Evolutionary conservation across 1,140 invertebrate species (phyloP), one percentile per base, ranked within the genome.

Genomic region (Limonius californicus): DNA sequence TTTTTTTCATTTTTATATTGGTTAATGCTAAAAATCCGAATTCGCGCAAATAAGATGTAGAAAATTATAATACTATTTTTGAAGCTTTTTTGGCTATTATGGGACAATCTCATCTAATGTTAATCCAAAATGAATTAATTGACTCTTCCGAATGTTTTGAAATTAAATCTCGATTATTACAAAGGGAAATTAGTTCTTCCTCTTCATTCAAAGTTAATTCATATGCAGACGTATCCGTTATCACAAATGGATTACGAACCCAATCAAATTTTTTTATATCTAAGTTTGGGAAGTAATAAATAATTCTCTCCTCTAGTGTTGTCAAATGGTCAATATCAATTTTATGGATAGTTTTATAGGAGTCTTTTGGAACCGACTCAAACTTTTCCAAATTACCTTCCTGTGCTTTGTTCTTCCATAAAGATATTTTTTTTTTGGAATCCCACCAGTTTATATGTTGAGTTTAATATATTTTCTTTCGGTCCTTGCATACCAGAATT

Each of bases 31-130:
- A 73, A 73, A 73, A 72, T 67, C 67, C 65, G 42, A 70, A 68
- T 68, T 72, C 67, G 39, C 65, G 69, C 45, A 73, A 72, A 66
- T 70, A 71, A 65, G 69, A 70, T 59, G 65, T 73, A 20, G 68
- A 64, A 71, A 72, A 74, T 68, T 66, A 64, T 57, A 73, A 70
- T 62, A 71, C 63, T 65, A 74, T 69, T 56, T 50, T 63, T 59
- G 63, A 59, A 54, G 55, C 55, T 54, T 55, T 62, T 58, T 62
- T 58, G 15, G 53, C 20, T 50, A 61, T 62, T n/a, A 57, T 61
- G 9, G 54, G 15, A 61, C 57, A 65, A 45, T 65, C 53, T 20
- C 21, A 23, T 30, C 21, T 57, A 62, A 57, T 23, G 19, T 54
- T 57, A 62, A 61, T 47, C 55, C 64, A 62, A 55, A 62, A 65